phyloP scores from a whole-genome alignment of 2,113 vertebrate genomes.

The Platycercus adscitus region DNA sequence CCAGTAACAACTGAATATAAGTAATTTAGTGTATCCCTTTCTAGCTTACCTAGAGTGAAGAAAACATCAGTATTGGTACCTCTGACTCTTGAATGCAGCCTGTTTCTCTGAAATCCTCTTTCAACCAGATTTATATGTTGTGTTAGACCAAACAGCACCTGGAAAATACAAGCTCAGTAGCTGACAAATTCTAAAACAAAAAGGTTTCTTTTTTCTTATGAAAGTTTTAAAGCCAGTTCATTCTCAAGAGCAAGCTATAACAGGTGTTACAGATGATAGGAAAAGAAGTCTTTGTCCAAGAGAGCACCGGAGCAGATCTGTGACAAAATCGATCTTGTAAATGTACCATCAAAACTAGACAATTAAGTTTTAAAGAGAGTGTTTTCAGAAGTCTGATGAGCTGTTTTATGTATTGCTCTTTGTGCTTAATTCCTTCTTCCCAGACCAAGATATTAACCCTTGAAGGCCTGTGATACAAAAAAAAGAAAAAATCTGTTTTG shows the following conservation, averaged over 20 bases:
- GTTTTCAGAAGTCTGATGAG: slow-evolving; percentile 13
- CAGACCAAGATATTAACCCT: neutral
- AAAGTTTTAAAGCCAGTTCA: neutral
- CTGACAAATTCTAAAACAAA: neutral
- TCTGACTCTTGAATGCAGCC: neutral
- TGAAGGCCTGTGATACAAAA: neutral
- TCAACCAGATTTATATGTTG: neutral
- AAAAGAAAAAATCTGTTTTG: neutral
- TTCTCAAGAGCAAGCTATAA: neutral
- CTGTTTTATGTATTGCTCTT: neutral
- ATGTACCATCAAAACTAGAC: neutral
- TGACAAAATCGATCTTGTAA: neutral
- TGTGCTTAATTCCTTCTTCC: neutral
- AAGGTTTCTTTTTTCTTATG: neutral
- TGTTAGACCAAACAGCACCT: neutral
- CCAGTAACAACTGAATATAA: neutral
- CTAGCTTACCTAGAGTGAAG: neutral
- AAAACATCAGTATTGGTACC: neutral
- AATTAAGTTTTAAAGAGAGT: neutral
- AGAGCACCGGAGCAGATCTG: neutral
- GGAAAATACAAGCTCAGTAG: neutral
- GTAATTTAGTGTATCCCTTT: neutral
- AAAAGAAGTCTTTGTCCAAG: neutral
- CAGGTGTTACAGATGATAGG: neutral
- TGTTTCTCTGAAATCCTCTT: neutral